Evolutionary conservation across 2,888 invertebrate genomes (phyloP).

Genomic region (Ecdyonurus torrentis): DNA sequence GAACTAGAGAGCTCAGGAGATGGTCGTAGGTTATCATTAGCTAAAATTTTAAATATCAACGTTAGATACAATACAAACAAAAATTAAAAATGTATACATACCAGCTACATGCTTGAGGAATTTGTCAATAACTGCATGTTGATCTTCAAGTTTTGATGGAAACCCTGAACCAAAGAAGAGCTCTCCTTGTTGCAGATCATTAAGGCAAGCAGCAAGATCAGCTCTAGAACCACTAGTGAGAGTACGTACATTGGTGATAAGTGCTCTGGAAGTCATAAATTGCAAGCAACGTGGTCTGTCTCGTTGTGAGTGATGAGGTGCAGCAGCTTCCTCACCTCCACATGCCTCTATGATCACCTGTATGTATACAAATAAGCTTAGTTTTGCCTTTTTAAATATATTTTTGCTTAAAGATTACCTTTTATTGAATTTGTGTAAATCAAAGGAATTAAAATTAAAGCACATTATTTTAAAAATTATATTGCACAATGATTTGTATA

Average conservation of each 20-base stretch:
- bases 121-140: slow-evolving; percentile 64
- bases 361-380: slow-evolving; percentile 19
- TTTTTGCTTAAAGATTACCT: background rate
- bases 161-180: slow-evolving; percentile 62
- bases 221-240: slow-evolving; percentile 32
- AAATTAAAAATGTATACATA: slow-evolving; percentile 16
- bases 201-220: slow-evolving; percentile 62
- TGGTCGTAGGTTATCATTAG: slow-evolving; percentile 30
- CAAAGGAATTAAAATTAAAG: background rate
- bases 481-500: slow-evolving; percentile 3
- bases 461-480: too few relatives aligned
- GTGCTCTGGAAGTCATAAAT: slow-evolving; percentile 60
- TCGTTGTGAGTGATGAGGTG: slow-evolving; percentile 60
- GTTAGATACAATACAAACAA: background rate
- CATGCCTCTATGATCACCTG: slow-evolving; percentile 52
- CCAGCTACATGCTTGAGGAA: slow-evolving; percentile 52
- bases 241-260: slow-evolving; percentile 42
- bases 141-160: slow-evolving; percentile 50
- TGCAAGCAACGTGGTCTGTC: slow-evolving; percentile 80
- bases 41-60: slow-evolving; percentile 18
- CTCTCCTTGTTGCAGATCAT: slow-evolving; percentile 57
- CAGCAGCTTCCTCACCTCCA: slow-evolving; percentile 10
- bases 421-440: background rate
- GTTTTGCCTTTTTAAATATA: background rate
- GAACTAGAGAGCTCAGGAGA: slow-evolving; percentile 17